These are phyloP conservation scores for Priocnemis perturbator DNA, from an alignment of 2,888 invertebrate species.

Conservation along the genomic window DNA sequence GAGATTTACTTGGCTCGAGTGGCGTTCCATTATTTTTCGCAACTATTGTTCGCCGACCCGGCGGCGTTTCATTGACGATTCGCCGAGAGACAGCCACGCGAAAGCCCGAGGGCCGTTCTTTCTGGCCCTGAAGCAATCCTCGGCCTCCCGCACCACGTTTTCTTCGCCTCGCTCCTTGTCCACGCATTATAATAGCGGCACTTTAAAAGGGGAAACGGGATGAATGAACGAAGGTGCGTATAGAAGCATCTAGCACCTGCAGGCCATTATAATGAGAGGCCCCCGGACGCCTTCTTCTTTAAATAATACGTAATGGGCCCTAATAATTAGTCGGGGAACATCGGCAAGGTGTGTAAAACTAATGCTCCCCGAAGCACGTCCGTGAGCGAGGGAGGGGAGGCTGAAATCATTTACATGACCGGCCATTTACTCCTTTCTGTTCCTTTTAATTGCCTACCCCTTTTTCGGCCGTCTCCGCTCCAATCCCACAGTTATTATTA, in stretches of 20 bases:
- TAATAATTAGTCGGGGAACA: constrained; percentile 61
- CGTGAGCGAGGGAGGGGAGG: constrained; percentile 32
- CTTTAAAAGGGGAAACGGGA: constrained; percentile 50
- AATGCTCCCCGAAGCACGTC: constrained; percentile 34
- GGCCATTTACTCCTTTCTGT: constrained; percentile 50
- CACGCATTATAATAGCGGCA: constrained; percentile 58
- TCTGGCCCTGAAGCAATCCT: neutral
- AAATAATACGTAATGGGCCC: constrained; percentile 63
- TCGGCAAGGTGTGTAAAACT: constrained; percentile 51
- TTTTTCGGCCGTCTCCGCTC: constrained; percentile 1
- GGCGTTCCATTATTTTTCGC: constrained; percentile 37
- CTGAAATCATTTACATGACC: constrained; percentile 56
- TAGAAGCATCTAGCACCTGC: constrained; percentile 61
- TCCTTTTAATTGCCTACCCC: constrained; percentile 50
- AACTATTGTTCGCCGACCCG: constrained; percentile 41
- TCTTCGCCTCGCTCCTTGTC: constrained; percentile 24
- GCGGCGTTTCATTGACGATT: constrained; percentile 44
- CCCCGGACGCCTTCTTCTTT: constrained; percentile 54
- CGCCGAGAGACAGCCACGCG: no score
- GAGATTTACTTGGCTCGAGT: constrained; percentile 8
- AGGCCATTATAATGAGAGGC: constrained; percentile 58
- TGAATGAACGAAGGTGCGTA: constrained; percentile 54
- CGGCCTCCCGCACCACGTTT: constrained; percentile 13
- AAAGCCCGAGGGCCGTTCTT: neutral
- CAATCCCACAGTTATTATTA: constrained; percentile 35